Evolutionary conservation across 2,888 invertebrate species (phyloP).

Genomic region (Apotomis betuletana): DNA sequence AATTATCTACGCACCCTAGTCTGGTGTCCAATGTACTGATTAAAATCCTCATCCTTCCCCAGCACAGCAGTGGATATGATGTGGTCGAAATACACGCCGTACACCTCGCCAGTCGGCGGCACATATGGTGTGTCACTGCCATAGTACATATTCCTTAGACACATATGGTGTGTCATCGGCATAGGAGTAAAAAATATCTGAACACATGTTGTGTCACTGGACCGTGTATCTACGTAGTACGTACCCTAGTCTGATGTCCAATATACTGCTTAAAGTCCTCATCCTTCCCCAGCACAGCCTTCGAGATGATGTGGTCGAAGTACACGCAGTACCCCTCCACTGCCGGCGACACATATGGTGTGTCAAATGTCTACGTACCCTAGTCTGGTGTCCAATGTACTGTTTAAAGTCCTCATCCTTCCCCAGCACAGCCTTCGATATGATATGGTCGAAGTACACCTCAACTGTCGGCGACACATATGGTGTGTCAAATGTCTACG

Average conservation of each 20-base stretch:
- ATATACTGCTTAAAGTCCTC: conserved; percentile 98
- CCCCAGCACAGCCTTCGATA: conserved; percentile 94
- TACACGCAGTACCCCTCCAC: conserved; percentile 94
- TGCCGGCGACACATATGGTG: conserved; percentile 79
- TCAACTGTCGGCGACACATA: conserved; percentile 85
- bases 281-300: conserved; percentile 95
- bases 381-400: conserved; percentile 93
- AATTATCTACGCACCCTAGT: no score
- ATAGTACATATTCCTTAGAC: conserved; percentile 60
- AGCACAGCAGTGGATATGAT: conserved; percentile 96
- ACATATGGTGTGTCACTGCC: conserved; percentile 88
- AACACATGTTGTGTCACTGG: no score
- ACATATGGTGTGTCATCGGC: no score
- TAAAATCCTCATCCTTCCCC: conserved; percentile 91
- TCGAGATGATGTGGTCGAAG: conserved; percentile 98
- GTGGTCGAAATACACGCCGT: conserved; percentile 97
- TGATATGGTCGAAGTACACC: conserved; percentile 96
- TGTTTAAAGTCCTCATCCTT: conserved; percentile 99
- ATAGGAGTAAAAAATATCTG: no score
- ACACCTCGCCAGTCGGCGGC: conserved; percentile 88
- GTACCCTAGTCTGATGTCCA: conserved; percentile 93
- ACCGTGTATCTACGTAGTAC: conserved; percentile 37
- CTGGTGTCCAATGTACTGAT: no score
- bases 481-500: conserved; percentile 47
- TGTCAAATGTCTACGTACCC: conserved; percentile 91